Evolutionary conservation across 2,113 vertebrate species (phyloP).

Genomic region (Heptranchias perlo): DNA sequence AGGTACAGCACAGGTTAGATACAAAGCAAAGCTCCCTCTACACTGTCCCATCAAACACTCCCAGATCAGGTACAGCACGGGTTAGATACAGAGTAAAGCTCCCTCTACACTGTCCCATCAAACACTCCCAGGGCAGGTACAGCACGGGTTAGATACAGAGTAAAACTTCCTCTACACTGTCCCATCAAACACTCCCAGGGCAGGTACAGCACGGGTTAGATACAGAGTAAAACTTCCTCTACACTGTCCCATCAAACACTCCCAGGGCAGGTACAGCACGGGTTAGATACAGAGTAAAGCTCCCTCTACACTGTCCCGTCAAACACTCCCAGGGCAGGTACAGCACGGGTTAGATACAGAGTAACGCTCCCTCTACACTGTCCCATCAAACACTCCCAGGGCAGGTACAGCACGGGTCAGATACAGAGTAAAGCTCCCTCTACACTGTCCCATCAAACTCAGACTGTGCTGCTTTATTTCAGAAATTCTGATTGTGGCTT

Average conservation of each 20-base stretch:
- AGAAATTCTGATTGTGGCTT: not conserved
- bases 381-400: not conserved
- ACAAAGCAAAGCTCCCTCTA: too few relatives aligned
- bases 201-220: not conserved
- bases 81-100: conserved; percentile 2
- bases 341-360: not conserved
- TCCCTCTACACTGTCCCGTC: not conserved
- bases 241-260: conserved; percentile 3
- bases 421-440: not conserved
- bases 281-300: not conserved
- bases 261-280: not conserved
- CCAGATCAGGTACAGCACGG: too few relatives aligned
- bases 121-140: not conserved
- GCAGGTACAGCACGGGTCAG: not conserved
- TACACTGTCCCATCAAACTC: not conserved
- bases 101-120: not conserved
- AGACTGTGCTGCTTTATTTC: not conserved
- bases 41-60: too few relatives aligned
- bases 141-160: not conserved
- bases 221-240: not conserved
- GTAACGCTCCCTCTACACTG: not conserved
- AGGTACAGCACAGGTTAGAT: too few relatives aligned
- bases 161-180: not conserved
- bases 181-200: not conserved
- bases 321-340: not conserved